These are phyloP conservation scores for Drosophila trichaetosa DNA, from an alignment of 2,888 invertebrate species.

Conservation along the genomic window DNA sequence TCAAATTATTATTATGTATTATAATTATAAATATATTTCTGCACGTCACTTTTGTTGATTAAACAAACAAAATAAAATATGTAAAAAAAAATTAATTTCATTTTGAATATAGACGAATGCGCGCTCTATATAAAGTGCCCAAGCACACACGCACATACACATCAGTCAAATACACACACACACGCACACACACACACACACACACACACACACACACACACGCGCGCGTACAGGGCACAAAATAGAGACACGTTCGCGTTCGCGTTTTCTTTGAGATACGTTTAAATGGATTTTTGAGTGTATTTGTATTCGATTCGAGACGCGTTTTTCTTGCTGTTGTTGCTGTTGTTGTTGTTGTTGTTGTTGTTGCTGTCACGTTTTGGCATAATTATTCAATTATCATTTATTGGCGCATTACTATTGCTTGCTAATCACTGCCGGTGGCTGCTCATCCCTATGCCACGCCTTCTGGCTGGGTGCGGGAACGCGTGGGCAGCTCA, in stretches of 20 bases:
- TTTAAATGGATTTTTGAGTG: slow-evolving; percentile 40
- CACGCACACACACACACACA: slow-evolving; percentile 6
- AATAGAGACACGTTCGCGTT: slow-evolving; percentile 39
- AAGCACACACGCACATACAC: background rate
- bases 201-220: slow-evolving; percentile 11
- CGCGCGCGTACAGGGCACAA: slow-evolving; percentile 13
- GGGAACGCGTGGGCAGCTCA: slow-evolving; percentile 8
- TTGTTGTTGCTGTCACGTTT: slow-evolving; percentile 30
- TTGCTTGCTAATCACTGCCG: slow-evolving; percentile 33
- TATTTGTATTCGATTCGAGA: slow-evolving; percentile 27
- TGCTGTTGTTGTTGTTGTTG: slow-evolving; percentile 9
- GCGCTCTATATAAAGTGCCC: slow-evolving; percentile 11
- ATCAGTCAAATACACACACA: slow-evolving; percentile 5
- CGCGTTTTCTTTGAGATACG: slow-evolving; percentile 36
- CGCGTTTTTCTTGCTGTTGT: slow-evolving; percentile 16
- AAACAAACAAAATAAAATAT: slow-evolving; percentile 39
- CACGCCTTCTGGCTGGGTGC: slow-evolving; percentile 5
- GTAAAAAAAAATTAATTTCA: slow-evolving; percentile 30
- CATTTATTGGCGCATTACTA: slow-evolving; percentile 38
- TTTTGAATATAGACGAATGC: slow-evolving; percentile 19
- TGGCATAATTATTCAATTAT: slow-evolving; percentile 32
- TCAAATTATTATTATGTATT: slow-evolving; percentile 12
- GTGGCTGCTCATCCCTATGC: slow-evolving; percentile 4
- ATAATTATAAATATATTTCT: slow-evolving; percentile 15
- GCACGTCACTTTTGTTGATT: slow-evolving; percentile 38